Evolutionary conservation across 1,140 invertebrate species (phyloP).

Genomic region (Prorops nasuta): DNA sequence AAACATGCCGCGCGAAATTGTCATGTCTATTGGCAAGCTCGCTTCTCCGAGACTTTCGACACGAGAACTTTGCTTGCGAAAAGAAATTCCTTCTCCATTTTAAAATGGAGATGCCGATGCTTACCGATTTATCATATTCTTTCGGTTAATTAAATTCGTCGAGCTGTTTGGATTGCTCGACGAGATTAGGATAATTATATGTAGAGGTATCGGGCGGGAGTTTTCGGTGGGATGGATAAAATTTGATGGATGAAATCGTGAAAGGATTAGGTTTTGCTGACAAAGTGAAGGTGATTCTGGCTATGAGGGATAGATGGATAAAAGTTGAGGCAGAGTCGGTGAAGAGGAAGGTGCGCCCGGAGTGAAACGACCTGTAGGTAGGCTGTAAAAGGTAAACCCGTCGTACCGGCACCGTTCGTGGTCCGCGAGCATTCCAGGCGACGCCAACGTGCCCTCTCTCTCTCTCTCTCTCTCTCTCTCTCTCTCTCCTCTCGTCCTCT

Average conservation of each 20-base stretch:
- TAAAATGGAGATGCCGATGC: no score
- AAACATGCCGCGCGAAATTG: slow-evolving; percentile 30
- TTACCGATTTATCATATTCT: no score
- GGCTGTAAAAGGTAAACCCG: slow-evolving; percentile 49
- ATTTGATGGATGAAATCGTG: not conserved
- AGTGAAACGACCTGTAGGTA: slow-evolving; percentile 48
- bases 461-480: slow-evolving; percentile 22
- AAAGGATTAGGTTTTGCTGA: no score
- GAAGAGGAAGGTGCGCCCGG: slow-evolving; percentile 25
- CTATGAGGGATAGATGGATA: no score
- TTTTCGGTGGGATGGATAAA: not conserved
- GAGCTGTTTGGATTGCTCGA: slow-evolving; percentile 4
- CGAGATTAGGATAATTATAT: slow-evolving; percentile 5
- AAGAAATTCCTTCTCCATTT: no score
- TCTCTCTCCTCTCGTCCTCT: no score
- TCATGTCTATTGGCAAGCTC: slow-evolving; percentile 20
- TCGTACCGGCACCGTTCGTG: slow-evolving; percentile 47
- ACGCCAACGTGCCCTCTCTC: slow-evolving; percentile 44
- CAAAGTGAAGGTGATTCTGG: no score
- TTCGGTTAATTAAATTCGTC: no score
- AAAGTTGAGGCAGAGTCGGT: no score
- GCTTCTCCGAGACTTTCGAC: no score
- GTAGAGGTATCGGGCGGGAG: slow-evolving; percentile 7
- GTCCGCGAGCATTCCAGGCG: slow-evolving; percentile 47
- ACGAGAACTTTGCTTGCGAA: no score